Conservation (phyloP, 1,140 invertebrate genomes). For the Leptonema lineaticorne region DNA sequence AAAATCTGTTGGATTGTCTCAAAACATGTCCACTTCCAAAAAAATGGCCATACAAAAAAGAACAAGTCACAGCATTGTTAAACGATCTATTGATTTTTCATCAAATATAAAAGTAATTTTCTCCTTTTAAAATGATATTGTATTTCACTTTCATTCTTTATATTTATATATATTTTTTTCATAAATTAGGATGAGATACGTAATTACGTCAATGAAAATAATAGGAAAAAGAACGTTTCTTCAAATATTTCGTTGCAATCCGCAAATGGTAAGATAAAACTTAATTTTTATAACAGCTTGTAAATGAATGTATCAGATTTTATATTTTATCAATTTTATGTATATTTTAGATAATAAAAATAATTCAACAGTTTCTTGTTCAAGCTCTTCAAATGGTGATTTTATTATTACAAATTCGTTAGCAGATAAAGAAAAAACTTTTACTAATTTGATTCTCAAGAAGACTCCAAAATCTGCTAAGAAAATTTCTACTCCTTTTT, state of each 20-base stretch:
- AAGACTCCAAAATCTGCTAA: background rate
- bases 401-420: background rate
- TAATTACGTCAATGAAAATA: background rate
- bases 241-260: background rate
- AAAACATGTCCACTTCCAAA: conserved; percentile 24
- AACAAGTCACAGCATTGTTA: background rate
- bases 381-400: background rate
- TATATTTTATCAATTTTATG: background rate
- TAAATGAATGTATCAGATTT: background rate
- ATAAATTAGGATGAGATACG: background rate
- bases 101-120: background rate
- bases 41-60: conserved; percentile 15
- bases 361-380: background rate
- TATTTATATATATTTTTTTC: background rate
- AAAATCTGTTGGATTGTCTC: conserved; percentile 8
- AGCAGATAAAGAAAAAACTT: background rate
- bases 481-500: background rate
- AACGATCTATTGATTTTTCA: background rate
- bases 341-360: background rate
- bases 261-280: background rate
- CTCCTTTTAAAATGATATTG: background rate
- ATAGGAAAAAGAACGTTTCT: background rate
- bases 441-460: background rate
- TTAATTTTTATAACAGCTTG: background rate
- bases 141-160: background rate